Evolutionary conservation across 2,113 vertebrate species (phyloP).

Genomic region (Lipotes vexillifer): DNA sequence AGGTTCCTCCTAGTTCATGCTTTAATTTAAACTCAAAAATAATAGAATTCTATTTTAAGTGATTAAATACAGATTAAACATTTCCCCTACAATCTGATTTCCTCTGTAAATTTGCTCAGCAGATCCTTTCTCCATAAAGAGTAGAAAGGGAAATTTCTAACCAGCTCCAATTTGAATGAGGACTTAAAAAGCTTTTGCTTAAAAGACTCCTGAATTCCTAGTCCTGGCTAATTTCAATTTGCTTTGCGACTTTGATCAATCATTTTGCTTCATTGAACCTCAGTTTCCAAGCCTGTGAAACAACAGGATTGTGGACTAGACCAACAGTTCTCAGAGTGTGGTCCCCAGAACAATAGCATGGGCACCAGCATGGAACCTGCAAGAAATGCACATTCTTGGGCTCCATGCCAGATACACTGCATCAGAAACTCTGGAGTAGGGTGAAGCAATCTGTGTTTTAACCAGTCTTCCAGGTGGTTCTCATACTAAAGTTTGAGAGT

Average conservation of each 20-base stretch:
- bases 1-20: neutral
- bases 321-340: neutral
- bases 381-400: neutral
- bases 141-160: slow-evolving; percentile 38
- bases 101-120: slow-evolving; percentile 66
- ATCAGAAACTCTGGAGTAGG: neutral
- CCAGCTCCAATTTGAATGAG: neutral
- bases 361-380: rapidly evolving
- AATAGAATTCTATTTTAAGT: slow-evolving; percentile 61
- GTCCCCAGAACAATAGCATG: rapidly evolving
- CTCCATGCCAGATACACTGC: rapidly evolving
- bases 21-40: slow-evolving; percentile 59
- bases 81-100: slow-evolving; percentile 50
- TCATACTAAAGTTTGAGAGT: neutral
- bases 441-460: neutral
- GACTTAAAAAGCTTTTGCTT: slow-evolving; percentile 20
- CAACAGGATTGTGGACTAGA: neutral
- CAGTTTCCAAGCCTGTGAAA: neutral
- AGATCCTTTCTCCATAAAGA: slow-evolving; percentile 63
- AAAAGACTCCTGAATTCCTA: slow-evolving; percentile 11
- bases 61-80: slow-evolving; percentile 68
- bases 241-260: slow-evolving; percentile 25
- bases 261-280: neutral
- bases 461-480: neutral
- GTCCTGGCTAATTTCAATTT: neutral